Evolutionary conservation across 2,797 vertebrate species (phyloP).

Genomic region (Masticophis lateralis): DNA sequence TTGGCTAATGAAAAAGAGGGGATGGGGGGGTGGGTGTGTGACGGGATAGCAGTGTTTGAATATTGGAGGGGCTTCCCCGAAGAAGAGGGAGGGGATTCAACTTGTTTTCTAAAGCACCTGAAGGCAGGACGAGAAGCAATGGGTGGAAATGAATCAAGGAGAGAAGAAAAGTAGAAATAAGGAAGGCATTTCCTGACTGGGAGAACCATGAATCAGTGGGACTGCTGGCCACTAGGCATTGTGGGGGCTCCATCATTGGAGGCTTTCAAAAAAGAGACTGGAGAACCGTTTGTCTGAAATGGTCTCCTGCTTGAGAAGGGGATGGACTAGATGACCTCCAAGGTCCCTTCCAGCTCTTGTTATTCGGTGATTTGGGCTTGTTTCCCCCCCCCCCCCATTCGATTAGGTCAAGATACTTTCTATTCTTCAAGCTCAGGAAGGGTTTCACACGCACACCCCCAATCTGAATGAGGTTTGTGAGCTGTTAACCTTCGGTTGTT

Average conservation of each 20-base stretch:
- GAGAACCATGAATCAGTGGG: not conserved
- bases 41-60: not conserved
- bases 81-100: not conserved
- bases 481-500: not conserved
- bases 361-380: not conserved
- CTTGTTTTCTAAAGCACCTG: not conserved
- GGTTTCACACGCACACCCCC: not conserved
- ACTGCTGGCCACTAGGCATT: not conserved
- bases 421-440: not conserved
- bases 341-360: not conserved
- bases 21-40: too few relatives aligned
- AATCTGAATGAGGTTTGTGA: not conserved
- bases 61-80: not conserved
- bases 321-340: not conserved
- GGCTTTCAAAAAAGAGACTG: not conserved
- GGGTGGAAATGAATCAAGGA: not conserved
- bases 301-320: not conserved
- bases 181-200: not conserved
- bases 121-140: not conserved
- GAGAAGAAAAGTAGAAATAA: not conserved
- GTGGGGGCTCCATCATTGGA: not conserved
- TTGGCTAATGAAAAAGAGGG: not conserved
- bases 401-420: not conserved
- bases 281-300: not conserved
- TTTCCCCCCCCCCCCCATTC: rapidly evolving